Evolutionary conservation across 2,888 invertebrate genomes (phyloP).

Genomic region (Candidula unifasciata): DNA sequence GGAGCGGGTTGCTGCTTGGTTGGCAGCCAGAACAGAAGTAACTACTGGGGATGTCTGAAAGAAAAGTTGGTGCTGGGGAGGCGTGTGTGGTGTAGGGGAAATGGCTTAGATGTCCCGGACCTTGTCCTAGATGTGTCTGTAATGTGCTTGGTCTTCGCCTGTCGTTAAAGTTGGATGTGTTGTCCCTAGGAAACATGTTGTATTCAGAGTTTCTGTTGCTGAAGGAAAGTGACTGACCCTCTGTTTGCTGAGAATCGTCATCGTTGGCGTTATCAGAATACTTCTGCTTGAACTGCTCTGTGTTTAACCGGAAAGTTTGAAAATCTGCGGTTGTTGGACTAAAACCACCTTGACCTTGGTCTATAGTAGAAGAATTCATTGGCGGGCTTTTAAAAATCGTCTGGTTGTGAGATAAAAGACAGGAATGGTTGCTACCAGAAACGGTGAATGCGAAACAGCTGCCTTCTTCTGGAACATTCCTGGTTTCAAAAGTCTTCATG

Average conservation of each 20-base stretch:
- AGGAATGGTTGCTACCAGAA: background rate
- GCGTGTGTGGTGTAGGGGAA: background rate
- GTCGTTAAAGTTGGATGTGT: background rate
- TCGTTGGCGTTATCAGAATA: background rate
- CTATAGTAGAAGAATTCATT: background rate
- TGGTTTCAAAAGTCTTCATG: background rate
- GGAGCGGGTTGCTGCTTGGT: background rate
- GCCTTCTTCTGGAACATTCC: background rate
- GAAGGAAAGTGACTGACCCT: background rate
- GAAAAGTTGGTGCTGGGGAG: conserved; percentile 11
- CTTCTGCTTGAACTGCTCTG: background rate
- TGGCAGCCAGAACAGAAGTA: conserved; percentile 2
- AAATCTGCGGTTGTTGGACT: background rate
- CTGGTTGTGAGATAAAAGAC: background rate
- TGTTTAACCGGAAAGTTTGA: background rate
- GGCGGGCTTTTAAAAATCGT: background rate
- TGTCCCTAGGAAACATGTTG: background rate
- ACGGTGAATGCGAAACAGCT: background rate
- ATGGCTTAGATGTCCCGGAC: background rate
- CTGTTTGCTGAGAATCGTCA: background rate
- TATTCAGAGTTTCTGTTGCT: background rate
- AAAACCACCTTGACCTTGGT: background rate
- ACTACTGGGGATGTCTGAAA: background rate
- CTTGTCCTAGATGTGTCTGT: background rate
- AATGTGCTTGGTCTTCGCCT: background rate